Evolutionary conservation across 2,888 invertebrate species (phyloP).

Genomic region (Mythimna lalbum): DNA sequence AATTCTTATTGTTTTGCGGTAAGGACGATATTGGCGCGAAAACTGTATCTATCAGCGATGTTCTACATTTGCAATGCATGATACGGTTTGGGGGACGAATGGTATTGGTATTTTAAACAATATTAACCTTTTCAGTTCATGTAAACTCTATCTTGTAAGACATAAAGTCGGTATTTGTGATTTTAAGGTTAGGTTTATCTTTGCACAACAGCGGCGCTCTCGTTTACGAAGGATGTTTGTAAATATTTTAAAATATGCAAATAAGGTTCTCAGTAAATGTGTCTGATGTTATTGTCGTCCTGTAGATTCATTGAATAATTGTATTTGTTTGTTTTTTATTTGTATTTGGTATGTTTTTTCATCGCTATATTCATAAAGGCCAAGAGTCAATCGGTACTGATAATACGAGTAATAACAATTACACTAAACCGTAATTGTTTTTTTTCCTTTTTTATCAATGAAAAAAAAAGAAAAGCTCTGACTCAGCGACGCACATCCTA

Average conservation of each 20-base stretch:
- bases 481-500: no score
- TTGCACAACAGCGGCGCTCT: conserved; percentile 59
- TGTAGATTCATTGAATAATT: conserved; percentile 71
- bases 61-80: conserved; percentile 67
- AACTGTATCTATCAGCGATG: conserved; percentile 44
- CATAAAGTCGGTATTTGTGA: conserved; percentile 53
- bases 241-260: conserved; percentile 79
- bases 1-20: conserved; percentile 65
- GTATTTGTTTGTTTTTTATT: conserved; percentile 55
- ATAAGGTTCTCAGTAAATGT: conserved; percentile 72
- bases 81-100: conserved; percentile 74
- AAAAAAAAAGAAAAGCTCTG: no score
- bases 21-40: conserved; percentile 70
- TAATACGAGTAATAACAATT: neutral
- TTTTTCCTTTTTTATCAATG: no score
- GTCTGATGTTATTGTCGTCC: conserved; percentile 73
- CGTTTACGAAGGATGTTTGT: conserved; percentile 70
- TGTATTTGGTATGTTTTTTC: conserved; percentile 34
- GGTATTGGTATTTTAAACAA: conserved; percentile 74
- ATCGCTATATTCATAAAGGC: conserved; percentile 16
- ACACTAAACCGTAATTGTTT: neutral
- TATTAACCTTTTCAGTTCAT: conserved; percentile 49
- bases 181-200: conserved; percentile 39
- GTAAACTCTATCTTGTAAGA: conserved; percentile 43
- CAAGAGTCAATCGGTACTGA: neutral